phyloP scores from a whole-genome alignment of 2,888 invertebrate genomes.

The Carcina quercana region DNA sequence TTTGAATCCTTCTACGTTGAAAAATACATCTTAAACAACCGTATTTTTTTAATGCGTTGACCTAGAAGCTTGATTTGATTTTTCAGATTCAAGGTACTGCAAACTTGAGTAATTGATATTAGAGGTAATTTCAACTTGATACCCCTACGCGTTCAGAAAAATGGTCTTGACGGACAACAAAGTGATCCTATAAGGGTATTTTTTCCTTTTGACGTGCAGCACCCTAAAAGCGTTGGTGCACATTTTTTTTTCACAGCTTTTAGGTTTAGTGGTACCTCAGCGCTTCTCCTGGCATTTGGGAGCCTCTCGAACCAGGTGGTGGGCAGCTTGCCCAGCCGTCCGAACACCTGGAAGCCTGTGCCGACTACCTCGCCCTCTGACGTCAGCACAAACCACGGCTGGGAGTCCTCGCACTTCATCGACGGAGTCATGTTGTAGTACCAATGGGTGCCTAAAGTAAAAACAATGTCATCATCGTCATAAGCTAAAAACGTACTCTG shows the following conservation, averaged over 20 bases:
- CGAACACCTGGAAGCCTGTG: constrained; percentile 46
- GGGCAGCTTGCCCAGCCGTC: constrained; percentile 24
- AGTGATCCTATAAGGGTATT: too few relatives aligned
- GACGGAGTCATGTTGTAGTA: constrained; percentile 46
- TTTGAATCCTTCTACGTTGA: too few relatives aligned
- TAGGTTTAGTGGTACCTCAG: constrained; percentile 29
- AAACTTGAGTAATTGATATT: too few relatives aligned
- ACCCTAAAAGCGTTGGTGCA: not conserved
- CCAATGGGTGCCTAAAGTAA: constrained; percentile 56
- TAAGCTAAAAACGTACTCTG: too few relatives aligned
- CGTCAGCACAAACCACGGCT: constrained; percentile 49
- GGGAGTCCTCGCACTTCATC: constrained; percentile 37
- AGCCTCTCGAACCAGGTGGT: constrained; percentile 43
- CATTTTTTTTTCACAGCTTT: not conserved
- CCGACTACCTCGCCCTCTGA: constrained; percentile 41
- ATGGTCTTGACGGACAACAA: not conserved
- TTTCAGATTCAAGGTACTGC: too few relatives aligned
- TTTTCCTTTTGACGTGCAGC: not conserved
- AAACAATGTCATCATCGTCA: too few relatives aligned
- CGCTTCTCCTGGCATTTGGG: constrained; percentile 18
- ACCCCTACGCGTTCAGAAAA: not conserved
- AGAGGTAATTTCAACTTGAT: too few relatives aligned
- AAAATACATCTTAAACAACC: too few relatives aligned
- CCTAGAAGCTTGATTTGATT: too few relatives aligned
- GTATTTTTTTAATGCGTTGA: too few relatives aligned